Percentiles rank a stretch among this genome's conserved stretches.
phyloP scores from a whole-genome alignment of 30 jellyfish, hydroid and myxozoan species.

The Chrysaora quinquecirrha region DNA sequence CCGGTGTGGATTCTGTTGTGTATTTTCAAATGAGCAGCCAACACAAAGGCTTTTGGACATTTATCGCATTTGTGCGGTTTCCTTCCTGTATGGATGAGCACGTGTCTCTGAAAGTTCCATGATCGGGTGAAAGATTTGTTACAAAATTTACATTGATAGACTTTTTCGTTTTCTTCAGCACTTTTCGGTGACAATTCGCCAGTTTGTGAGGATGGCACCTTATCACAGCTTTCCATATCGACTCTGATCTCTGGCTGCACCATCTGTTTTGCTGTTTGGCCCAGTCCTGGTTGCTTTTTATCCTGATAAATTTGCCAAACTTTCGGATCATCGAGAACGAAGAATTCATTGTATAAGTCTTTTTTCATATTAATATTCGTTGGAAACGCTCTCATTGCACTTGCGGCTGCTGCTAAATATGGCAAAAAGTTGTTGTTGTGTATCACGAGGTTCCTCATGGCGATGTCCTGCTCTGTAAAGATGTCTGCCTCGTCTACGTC shows the following conservation, averaged over 20 bases:
- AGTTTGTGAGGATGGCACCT: slow-evolving; percentile 65
- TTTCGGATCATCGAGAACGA: slow-evolving; percentile 88
- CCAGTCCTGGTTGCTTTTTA: slow-evolving; percentile 20
- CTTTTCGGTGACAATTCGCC: slow-evolving; percentile 93
- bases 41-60: slow-evolving; percentile 95
- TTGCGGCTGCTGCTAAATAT: slow-evolving; percentile 65
- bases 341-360: slow-evolving; percentile 91
- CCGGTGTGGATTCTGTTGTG: slow-evolving; percentile 98
- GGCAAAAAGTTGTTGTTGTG: slow-evolving; percentile 71
- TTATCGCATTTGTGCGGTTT: slow-evolving; percentile 97
- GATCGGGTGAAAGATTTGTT: slow-evolving; percentile 86
- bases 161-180: slow-evolving; percentile 84
- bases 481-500: slow-evolving; percentile 21
- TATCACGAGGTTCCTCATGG: slow-evolving; percentile 71
- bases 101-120: slow-evolving; percentile 98
- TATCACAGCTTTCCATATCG: slow-evolving; percentile 65
- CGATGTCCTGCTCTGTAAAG: slow-evolving; percentile 67
- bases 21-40: slow-evolving; percentile 95
- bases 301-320: slow-evolving; percentile 67
- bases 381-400: slow-evolving; percentile 67
- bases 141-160: slow-evolving; percentile 90
- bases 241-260: slow-evolving; percentile 45
- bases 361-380: slow-evolving; percentile 77
- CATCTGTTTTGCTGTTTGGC: slow-evolving; percentile 2
- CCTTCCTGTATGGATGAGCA: slow-evolving; percentile 95